Base-by-base conservation (phyloP, 2,113 vertebrate genomes). In the Acrocephalus arundinaceus region DNA sequence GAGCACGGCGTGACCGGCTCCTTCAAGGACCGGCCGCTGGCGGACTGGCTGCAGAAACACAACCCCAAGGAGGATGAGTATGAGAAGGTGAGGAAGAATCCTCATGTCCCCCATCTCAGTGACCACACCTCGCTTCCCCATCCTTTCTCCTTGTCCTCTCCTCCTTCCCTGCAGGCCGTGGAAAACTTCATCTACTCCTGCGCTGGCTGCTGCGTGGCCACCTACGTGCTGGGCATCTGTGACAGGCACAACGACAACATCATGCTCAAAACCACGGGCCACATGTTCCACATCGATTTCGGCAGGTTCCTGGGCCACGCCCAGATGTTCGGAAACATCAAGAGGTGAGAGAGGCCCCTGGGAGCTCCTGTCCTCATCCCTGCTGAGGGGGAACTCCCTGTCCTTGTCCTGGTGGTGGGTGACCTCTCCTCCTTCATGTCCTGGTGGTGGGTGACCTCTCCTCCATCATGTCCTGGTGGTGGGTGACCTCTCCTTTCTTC, bases 281-380 rank as follows among this genome's bases (percentile, higher is more conserved):
- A 99, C 97, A 99, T 99, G 99, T 99, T 99, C 96, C 99, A 99
- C 97, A 99, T 99, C 27, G 99, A 99, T 97, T 99, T 99, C 0
- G 99, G 99, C 48, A 98, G 99, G 95, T 99, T 99, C 97, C 98
- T 99, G 96, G 99, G 99, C 68, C 99, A 99, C 0, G 99, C 99
- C 0, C 99, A 99, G 98, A 99, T 99, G 99, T 99, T 99, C 0
- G 99, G 99, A 35, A 99, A 99, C 97, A 99, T 99, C 97, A 99
- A 99, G 91, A 98, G 99, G 99, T 99, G 85, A 98, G 98, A 52
- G 52, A n/a, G 1, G 4, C 31, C 59, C 48, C 61, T 1, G 3
- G 23, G 13, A 16, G 5, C 37, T 21, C 39, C 80, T 65, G 70
- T 10, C 15, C 41, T 22, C 20, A 0, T 11, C 22, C 43, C 27